These are phyloP conservation scores for Auanema freiburgensis DNA, from an alignment of 2,888 invertebrate species.

Conservation along the genomic window DNA sequence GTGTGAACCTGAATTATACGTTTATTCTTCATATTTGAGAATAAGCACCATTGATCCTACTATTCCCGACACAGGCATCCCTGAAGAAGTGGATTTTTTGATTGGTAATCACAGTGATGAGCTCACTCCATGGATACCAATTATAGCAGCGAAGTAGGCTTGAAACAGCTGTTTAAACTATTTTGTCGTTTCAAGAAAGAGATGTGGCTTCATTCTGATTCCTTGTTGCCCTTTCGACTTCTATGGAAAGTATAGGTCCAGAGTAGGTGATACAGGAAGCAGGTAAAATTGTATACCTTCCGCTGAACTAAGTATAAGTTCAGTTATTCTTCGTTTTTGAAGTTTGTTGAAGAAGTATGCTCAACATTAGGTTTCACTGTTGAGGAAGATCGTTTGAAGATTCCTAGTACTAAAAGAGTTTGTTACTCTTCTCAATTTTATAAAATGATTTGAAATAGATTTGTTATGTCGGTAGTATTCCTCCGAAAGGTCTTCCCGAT, in stretches of 20 bases:
- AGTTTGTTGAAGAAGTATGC: slow-evolving; percentile 59
- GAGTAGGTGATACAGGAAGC: slow-evolving; percentile 17
- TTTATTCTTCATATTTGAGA: slow-evolving; percentile 23
- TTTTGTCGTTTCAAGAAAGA: slow-evolving; percentile 38
- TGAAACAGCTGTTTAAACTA: not conserved
- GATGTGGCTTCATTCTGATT: slow-evolving; percentile 80
- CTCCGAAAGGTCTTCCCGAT: slow-evolving; percentile 42
- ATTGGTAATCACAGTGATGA: slow-evolving; percentile 99
- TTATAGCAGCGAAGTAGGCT: slow-evolving; percentile 78
- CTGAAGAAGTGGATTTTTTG: slow-evolving; percentile 66
- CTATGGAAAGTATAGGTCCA: slow-evolving; percentile 76
- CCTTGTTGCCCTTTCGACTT: slow-evolving; percentile 95
- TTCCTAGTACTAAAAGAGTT: slow-evolving; percentile 92
- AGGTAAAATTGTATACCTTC: not conserved
- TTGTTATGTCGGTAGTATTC: slow-evolving; percentile 58
- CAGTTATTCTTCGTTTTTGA: slow-evolving; percentile 18
- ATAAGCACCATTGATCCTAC: slow-evolving; percentile 46
- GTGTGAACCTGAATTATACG: too few relatives aligned
- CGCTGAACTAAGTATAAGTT: not conserved
- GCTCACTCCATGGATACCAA: slow-evolving; percentile 96
- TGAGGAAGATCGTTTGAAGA: slow-evolving; percentile 81
- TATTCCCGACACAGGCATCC: slow-evolving; percentile 22
- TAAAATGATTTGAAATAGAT: slow-evolving; percentile 50
- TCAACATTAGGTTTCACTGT: slow-evolving; percentile 76
- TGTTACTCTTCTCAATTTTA: slow-evolving; percentile 66